Evolutionary conservation across 2,888 invertebrate species (phyloP).

Genomic region (Scaptomyza reducta): DNA sequence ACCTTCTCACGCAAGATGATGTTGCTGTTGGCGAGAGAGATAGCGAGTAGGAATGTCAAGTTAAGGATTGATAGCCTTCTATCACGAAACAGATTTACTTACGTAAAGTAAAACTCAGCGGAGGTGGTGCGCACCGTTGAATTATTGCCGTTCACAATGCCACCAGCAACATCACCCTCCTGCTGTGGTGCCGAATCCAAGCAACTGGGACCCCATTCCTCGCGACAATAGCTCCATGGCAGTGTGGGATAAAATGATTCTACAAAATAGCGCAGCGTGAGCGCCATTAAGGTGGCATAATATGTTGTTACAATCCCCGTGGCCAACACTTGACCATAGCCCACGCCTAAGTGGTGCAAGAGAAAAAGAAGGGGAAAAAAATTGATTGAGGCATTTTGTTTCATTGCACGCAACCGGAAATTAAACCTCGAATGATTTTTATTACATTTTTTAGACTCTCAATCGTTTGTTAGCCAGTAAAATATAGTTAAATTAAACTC

Average conservation of each 20-base stretch:
- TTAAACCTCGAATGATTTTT: background rate
- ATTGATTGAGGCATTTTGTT: background rate
- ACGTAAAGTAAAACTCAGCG: constrained; percentile 84
- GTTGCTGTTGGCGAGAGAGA: constrained; percentile 82
- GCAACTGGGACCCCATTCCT: constrained; percentile 85
- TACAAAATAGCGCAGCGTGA: constrained; percentile 87
- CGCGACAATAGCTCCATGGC: constrained; percentile 87
- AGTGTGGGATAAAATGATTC: constrained; percentile 86
- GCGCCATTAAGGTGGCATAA: constrained; percentile 88
- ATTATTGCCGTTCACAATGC: constrained; percentile 10
- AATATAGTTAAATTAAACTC: background rate
- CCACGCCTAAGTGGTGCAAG: constrained; percentile 84
- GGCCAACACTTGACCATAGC: constrained; percentile 86
- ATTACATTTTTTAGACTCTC: background rate
- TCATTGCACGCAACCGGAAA: background rate
- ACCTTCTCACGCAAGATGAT: constrained; percentile 85
- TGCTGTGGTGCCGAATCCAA: constrained; percentile 73
- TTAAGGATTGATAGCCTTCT: background rate
- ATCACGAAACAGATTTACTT: constrained; percentile 52
- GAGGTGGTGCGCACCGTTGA: constrained; percentile 75
- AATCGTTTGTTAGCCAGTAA: too few species aligned
- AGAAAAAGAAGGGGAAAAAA: background rate
- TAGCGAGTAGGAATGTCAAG: background rate
- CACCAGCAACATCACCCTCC: background rate
- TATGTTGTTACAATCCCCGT: constrained; percentile 87